Conservation (phyloP, 2,888 invertebrate genomes). For the Abrostola triplasia region DNA sequence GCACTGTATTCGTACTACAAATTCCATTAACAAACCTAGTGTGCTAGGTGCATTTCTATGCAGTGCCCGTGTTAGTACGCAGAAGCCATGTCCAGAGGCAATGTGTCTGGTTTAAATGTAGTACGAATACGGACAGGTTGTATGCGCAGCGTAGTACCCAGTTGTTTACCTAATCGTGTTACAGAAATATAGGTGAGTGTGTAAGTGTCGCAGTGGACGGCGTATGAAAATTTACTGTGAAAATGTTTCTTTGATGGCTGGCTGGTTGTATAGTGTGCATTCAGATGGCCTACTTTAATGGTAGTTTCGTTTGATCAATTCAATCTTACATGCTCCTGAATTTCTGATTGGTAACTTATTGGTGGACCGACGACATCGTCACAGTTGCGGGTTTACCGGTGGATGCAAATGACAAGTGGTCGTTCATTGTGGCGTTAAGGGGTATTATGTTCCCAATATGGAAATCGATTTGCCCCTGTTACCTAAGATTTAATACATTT, state of each 20-base stretch:
- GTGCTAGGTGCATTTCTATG: not conserved
- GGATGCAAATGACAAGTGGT: too few species aligned
- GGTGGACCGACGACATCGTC: too few species aligned
- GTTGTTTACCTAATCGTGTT: constrained; percentile 41
- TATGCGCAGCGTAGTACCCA: constrained; percentile 23
- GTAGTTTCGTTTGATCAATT: too few species aligned
- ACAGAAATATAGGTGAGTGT: constrained; percentile 29
- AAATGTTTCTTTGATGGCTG: constrained; percentile 22
- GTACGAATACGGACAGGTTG: constrained; percentile 19
- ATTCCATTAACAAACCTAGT: constrained; percentile 2
- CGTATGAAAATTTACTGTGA: constrained; percentile 38
- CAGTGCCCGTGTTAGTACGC: constrained; percentile 1
- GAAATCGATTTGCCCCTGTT: too few species aligned
- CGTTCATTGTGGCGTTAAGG: too few species aligned
- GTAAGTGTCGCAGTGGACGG: constrained; percentile 30
- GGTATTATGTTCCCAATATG: too few species aligned
- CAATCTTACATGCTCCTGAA: too few species aligned
- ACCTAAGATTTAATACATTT: too few species aligned
- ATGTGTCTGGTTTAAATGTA: constrained; percentile 39
- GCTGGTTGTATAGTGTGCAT: not conserved
- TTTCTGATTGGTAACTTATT: too few species aligned
- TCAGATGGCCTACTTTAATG: too few species aligned
- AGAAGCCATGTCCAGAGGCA: constrained; percentile 27
- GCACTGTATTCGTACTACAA: constrained; percentile 11
- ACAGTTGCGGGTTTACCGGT: too few species aligned